Conservation (phyloP, 1,140 invertebrate species). For the Cyphomyrmex costatus region DNA sequence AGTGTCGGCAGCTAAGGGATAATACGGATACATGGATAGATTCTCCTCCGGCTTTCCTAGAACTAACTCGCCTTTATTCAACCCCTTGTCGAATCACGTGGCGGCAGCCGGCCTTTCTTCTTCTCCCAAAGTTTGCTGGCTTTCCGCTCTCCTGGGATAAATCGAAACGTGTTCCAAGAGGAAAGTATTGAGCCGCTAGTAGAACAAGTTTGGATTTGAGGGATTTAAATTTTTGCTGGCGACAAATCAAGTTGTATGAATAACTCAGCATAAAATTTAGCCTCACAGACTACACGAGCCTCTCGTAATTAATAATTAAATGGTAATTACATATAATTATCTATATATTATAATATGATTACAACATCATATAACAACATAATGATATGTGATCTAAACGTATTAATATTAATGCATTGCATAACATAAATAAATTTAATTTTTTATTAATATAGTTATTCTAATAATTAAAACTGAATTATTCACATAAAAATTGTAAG, state of each 20-base stretch:
- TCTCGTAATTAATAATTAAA: constrained; percentile 22
- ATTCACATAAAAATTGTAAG: background rate
- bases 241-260: constrained; percentile 32
- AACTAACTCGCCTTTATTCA: constrained; percentile 68
- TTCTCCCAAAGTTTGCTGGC: constrained; percentile 67
- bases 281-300: background rate
- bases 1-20: constrained; percentile 67
- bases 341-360: background rate
- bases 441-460: background rate
- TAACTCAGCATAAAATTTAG: constrained; percentile 23
- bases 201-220: constrained; percentile 55
- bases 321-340: constrained; percentile 6
- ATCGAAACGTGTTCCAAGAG: constrained; percentile 61
- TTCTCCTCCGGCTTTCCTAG: constrained; percentile 43
- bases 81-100: constrained; percentile 68
- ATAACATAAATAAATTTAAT: background rate
- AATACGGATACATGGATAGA: constrained; percentile 72
- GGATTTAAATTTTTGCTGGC: constrained; percentile 54
- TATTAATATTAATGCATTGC: background rate
- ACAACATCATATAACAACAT: background rate
- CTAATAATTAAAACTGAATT: background rate
- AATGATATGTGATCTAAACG: background rate
- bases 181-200: constrained; percentile 51
- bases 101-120: constrained; percentile 54
- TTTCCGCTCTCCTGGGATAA: constrained; percentile 55